A percentile compares a stretch with the other conserved stretches of the same genome.
Evolutionary conservation across 2,888 invertebrate genomes (phyloP).

Genomic region (Conistra vaccinii): DNA sequence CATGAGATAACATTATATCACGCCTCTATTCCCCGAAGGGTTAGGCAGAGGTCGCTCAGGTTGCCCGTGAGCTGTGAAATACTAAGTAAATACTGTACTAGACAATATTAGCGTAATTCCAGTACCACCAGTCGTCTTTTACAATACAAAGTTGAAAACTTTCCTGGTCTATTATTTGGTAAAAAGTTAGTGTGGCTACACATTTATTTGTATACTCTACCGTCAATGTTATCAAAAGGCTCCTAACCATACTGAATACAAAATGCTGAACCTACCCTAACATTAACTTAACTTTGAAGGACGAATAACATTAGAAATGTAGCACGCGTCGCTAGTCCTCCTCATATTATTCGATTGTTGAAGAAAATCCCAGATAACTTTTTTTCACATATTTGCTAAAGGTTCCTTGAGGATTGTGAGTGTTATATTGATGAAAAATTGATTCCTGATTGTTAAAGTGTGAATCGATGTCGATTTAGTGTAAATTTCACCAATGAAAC

Average conservation of each 20-base stretch:
- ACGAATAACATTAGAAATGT: constrained; percentile 34
- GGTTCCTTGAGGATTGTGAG: constrained; percentile 13
- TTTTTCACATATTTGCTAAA: constrained; percentile 28
- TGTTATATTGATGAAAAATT: constrained; percentile 17
- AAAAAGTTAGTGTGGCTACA: not conserved
- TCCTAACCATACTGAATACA: constrained; percentile 26
- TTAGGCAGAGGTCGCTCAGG: not conserved
- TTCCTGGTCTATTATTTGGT: not conserved
- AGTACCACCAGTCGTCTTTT: not conserved
- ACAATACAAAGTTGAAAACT: not conserved
- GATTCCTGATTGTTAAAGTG: not conserved
- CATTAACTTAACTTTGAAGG: constrained; percentile 41
- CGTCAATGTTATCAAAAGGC: constrained; percentile 18
- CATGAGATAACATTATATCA: not conserved
- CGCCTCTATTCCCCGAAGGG: not conserved
- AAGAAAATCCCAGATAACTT: constrained; percentile 35
- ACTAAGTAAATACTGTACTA: not conserved
- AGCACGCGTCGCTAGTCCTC: constrained; percentile 35
- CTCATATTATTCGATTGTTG: constrained; percentile 48
- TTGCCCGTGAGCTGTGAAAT: not conserved
- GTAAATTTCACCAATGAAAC: not conserved
- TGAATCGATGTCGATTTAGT: not conserved
- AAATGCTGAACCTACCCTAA: constrained; percentile 41
- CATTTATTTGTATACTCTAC: constrained; percentile 5
- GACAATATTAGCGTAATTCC: not conserved